A percentile compares a stretch with the other conserved stretches of the same genome.
Evolutionary conservation across 1,140 invertebrate species (phyloP).

Genomic region (Aphaenogaster ashmeadi): DNA sequence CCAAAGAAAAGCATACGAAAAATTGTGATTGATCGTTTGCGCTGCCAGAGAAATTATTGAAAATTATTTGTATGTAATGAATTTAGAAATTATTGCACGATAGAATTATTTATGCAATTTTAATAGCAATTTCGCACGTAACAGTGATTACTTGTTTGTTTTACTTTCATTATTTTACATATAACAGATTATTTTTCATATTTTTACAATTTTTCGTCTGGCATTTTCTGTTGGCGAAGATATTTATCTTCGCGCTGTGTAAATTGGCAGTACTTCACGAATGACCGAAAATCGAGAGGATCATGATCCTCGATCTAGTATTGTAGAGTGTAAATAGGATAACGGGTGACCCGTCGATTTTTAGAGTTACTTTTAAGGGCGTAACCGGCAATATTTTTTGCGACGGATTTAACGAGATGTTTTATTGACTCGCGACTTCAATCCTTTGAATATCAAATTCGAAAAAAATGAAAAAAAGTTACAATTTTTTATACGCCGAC

Average conservation of each 20-base stretch:
- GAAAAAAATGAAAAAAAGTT: neutral
- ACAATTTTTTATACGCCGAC: constrained; percentile 20
- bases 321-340: constrained; percentile 80
- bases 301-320: constrained; percentile 48
- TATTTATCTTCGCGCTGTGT: neutral
- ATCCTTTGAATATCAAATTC: neutral
- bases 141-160: neutral
- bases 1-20: neutral
- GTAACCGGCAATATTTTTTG: constrained; percentile 32
- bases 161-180: neutral
- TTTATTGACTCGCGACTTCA: constrained; percentile 31
- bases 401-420: constrained; percentile 21
- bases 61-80: neutral
- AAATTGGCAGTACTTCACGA: constrained; percentile 16
- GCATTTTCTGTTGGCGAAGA: neutral
- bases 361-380: constrained; percentile 44
- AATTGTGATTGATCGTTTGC: neutral
- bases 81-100: neutral
- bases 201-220: neutral
- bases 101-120: constrained; percentile 2
- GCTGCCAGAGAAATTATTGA: neutral
- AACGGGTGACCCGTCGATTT: constrained; percentile 40
- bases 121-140: neutral
- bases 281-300: constrained; percentile 28
- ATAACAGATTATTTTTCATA: constrained; percentile 1